These are phyloP conservation scores for Poecilia velifera DNA, from an alignment of 2,797 vertebrate species.

Conservation along the genomic window DNA sequence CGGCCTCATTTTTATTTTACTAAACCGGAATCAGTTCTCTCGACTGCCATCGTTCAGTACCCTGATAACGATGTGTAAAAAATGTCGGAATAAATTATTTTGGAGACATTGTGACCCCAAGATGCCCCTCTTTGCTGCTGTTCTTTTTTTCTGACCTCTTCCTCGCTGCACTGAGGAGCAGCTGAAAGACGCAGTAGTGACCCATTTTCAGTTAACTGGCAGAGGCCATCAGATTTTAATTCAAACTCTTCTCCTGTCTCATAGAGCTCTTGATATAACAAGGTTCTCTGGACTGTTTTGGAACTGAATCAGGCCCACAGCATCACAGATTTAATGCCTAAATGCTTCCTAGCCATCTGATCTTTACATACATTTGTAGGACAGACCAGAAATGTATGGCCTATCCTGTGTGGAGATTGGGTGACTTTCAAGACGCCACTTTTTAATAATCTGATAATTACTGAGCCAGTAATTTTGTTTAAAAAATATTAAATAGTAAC, in stretches of 20 bases:
- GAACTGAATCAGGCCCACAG: background rate
- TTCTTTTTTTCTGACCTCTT: background rate
- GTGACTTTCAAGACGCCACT: background rate
- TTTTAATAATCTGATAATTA: background rate
- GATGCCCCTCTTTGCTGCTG: background rate
- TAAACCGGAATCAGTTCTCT: background rate
- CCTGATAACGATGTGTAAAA: background rate
- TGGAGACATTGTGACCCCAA: background rate
- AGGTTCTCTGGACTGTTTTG: background rate
- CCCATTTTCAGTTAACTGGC: background rate
- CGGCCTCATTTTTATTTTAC: background rate
- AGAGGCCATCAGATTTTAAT: background rate
- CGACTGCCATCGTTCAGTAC: background rate
- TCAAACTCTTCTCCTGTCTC: background rate
- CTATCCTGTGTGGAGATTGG: background rate
- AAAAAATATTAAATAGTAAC: too few relatives aligned
- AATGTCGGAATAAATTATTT: background rate
- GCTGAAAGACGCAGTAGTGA: background rate
- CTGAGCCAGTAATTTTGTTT: too few relatives aligned
- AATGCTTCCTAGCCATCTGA: background rate
- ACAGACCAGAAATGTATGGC: background rate
- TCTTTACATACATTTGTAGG: background rate
- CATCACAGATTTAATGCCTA: background rate
- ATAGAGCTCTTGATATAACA: background rate
- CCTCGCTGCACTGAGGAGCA: background rate